phyloP scores from a whole-genome alignment of 2,113 vertebrate genomes.

The Fulmarus glacialis region DNA sequence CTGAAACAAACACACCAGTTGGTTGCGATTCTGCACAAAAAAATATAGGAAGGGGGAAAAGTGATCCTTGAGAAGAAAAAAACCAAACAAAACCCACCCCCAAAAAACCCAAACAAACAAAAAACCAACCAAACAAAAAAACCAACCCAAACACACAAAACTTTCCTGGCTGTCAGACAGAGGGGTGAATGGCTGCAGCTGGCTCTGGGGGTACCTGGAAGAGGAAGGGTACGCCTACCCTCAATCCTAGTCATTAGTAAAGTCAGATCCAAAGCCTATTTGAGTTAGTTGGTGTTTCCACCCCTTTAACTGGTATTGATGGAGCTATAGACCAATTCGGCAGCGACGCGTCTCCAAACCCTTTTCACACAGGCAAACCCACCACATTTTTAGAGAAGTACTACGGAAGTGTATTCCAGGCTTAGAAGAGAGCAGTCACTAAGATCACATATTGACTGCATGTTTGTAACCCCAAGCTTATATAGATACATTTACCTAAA shows the following conservation, averaged over 20 bases:
- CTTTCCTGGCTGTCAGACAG: not conserved
- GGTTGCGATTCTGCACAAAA: not conserved
- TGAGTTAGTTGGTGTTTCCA: not conserved
- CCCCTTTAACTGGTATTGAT: not conserved
- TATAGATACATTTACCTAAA: not conserved
- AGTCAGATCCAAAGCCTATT: not conserved
- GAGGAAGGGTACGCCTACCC: not conserved
- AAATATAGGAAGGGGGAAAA: not conserved
- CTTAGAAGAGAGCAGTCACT: not conserved
- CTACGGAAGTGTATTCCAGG: not conserved
- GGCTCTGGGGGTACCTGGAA: not conserved
- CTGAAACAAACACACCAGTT: accelerated
- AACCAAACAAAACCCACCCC: not conserved
- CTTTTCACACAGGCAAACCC: not conserved
- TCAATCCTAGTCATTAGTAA: not conserved
- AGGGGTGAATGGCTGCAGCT: not conserved
- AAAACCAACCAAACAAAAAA: not conserved
- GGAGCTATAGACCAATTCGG: not conserved
- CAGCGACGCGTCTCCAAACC: not conserved
- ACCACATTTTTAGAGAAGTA: not conserved
- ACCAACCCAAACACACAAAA: not conserved
- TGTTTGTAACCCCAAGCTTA: not conserved
- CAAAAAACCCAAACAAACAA: not conserved
- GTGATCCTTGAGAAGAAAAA: not conserved
- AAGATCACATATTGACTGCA: not conserved